phyloP scores from a whole-genome alignment of 2,888 invertebrate genomes.

The Acanthosepion lycidas region DNA sequence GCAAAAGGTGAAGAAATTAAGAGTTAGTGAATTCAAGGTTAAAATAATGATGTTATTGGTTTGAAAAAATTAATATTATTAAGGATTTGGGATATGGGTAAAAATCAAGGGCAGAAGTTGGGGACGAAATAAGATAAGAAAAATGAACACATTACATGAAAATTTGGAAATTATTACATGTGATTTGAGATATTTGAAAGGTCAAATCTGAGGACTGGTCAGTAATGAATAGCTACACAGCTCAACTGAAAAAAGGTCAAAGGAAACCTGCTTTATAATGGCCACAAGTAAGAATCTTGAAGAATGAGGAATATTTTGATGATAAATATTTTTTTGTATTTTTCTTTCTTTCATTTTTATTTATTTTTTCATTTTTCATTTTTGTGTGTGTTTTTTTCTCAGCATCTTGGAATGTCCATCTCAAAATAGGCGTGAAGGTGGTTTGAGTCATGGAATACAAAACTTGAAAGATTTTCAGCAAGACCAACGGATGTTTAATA shows the following conservation, averaged over 20 bases:
- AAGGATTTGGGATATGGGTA: too few relatives aligned
- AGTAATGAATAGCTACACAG: background rate
- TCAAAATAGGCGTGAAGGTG: background rate
- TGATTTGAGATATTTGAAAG: too few relatives aligned
- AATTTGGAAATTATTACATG: background rate
- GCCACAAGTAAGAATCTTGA: background rate
- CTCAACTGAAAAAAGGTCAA: background rate
- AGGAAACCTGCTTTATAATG: background rate
- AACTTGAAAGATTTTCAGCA: conserved; percentile 12
- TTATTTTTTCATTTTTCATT: background rate
- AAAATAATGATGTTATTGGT: too few relatives aligned
- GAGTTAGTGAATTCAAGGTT: too few relatives aligned
- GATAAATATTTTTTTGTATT: background rate
- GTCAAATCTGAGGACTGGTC: too few relatives aligned
- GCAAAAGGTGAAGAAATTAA: too few relatives aligned
- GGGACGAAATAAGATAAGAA: background rate
- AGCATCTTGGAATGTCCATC: background rate
- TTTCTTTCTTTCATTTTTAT: background rate
- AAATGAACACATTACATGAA: background rate
- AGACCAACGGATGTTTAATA: background rate
- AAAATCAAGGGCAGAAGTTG: too few relatives aligned
- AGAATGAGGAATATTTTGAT: background rate
- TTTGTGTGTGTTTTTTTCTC: background rate
- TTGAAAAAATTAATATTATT: too few relatives aligned
- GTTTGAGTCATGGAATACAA: background rate